Evolutionary conservation across 2,797 vertebrate genomes (phyloP), one percentile per base, ranked within the genome.

Genomic region (Pangasius mekongensis): DNA sequence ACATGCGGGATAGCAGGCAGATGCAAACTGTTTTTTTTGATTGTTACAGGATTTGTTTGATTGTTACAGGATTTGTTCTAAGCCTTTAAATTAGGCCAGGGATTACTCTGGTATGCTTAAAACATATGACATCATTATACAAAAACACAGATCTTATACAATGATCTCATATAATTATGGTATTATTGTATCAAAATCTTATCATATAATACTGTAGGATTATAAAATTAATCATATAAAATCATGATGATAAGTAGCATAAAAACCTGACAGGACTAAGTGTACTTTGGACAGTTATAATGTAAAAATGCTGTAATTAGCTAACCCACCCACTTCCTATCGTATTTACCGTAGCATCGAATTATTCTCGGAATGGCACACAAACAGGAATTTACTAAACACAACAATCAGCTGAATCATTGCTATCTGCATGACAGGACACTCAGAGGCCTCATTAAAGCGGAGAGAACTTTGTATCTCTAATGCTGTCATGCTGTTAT

Each of bases 331-430:
- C 62, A 33, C 47, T 52, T 69, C 83, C 83, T 56, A 16, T 22
- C 5, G 5, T 14, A 54, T 54, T 69, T 39, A 43, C 33, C 2
- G 9, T 24, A 43, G 0, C 54, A 43, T 43, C 22, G 11, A 73
- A 9, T 73, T 56, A 52, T 54, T 39, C 13, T 9, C 3, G 4
- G 67, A 85, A 76, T 3, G 11, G n/a, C 43, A 33, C 0, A 5
- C 62, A 74, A 58, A 60, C 69, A 74, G 84, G 52, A 74, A 74
- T n/a, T 74, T 39, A 24, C 54, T 18, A 43, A 85, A 73, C 36
- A 43, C 49, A 56, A 56, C 30, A 52, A 2, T 22, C n/a, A 33
- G 3, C 62, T 11, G 27, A 52, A 20, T 83, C 18, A 4, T 6
- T 2, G 11, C 36, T 39, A 0, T 33, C 18, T 36, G 78, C 76